Percentiles rank a stretch among this genome's conserved stretches.
Evolutionary conservation across 2,797 vertebrate genomes (phyloP).

Genomic region (Micropoecilia bifurca): DNA sequence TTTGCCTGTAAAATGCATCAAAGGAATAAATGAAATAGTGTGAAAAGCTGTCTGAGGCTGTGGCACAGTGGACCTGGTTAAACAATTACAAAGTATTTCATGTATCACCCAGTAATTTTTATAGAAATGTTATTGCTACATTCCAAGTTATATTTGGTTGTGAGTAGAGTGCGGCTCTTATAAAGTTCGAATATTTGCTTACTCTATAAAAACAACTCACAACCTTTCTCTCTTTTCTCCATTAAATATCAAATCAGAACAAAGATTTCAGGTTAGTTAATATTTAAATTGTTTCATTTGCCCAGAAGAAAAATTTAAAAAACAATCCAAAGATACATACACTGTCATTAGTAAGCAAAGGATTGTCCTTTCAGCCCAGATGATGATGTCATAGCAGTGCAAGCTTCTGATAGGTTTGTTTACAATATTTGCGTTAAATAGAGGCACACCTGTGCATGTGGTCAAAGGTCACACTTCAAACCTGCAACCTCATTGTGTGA

Average conservation of each 20-base stretch:
- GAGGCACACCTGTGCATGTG: background rate
- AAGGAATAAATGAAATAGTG: background rate
- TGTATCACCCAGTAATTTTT: background rate
- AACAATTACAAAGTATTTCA: constrained; percentile 15
- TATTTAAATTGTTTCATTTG: background rate
- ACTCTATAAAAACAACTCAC: background rate
- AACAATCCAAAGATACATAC: background rate
- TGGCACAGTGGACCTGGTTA: constrained; percentile 10
- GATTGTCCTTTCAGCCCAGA: background rate
- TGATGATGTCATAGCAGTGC: background rate
- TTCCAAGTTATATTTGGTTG: background rate
- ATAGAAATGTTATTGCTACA: background rate
- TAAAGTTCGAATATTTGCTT: background rate
- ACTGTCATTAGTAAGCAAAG: background rate
- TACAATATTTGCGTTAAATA: background rate
- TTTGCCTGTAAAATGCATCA: constrained; percentile 17
- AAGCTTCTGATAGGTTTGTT: background rate
- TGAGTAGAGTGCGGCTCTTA: background rate
- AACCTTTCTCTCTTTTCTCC: background rate
- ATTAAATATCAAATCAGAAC: background rate
- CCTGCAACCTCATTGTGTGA: background rate
- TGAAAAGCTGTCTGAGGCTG: background rate
- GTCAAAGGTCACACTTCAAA: background rate
- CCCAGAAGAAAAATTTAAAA: background rate
- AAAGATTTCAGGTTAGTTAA: background rate